Evolutionary conservation across 1,140 invertebrate genomes (phyloP), one percentile per base, ranked within the genome.

Genomic region (Zaprionus kolodkinae): DNA sequence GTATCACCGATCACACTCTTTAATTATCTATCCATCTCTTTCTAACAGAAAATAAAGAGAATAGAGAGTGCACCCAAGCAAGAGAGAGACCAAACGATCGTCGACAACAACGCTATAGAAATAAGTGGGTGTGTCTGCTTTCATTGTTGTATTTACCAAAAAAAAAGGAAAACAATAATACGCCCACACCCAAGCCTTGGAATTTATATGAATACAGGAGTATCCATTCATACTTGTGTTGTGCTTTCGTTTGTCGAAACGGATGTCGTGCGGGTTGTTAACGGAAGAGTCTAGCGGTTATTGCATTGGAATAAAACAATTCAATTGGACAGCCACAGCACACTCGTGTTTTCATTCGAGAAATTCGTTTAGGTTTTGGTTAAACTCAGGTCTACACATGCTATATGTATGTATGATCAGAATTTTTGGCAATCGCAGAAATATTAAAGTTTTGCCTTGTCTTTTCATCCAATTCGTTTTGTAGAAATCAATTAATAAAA

Each of bases 281-380:
- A 70, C 78, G 85, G 72, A 88, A 89, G 62, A 81, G 72, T 76
- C 69, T 76, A 75, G 56, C 38, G 78, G 72, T 72, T 79, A 61
- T 89, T 84, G 69, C 89, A 85, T 89, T 78, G 78, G 69, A 71
- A 81, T 81, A 72, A 76, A 81, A 76, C 78, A 88, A 83, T 88
- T 88, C 80, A 73, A 88, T 88, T 88, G 81, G 85, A 63, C 56
- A 66, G 50, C 55, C 66, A 48, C 43, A 40, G 67, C 75, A 70
- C 52, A 55, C 65, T 66, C 27, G 27, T 30, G 27, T 60, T 12
- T 50, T 63, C 52, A 43, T 61, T 30, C 27, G 27, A 30, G 27
- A 30, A 30, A 30, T 76, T 59, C 27, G 69, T 15, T 57, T 38
- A 13, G 36, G 36, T 33, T 30, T 15, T 4, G 13, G 35, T 17